Percentiles rank a stretch among this genome's conserved stretches.
These are phyloP conservation scores for Myopa testacea DNA, from an alignment of 2,888 invertebrate species.

Conservation along the genomic window DNA sequence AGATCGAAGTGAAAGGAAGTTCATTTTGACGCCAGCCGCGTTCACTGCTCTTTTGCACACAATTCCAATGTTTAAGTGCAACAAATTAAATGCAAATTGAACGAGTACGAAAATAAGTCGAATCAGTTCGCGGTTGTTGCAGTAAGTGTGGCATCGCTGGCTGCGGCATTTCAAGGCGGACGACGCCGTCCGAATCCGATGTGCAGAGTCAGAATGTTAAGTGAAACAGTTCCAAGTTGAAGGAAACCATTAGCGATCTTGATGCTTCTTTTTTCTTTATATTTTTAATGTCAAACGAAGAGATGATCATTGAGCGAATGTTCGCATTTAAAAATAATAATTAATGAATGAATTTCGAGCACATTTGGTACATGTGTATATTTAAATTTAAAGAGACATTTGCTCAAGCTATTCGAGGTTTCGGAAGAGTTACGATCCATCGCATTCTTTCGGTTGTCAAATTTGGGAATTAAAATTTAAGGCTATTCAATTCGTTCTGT, in stretches of 20 bases:
- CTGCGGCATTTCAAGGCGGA: neutral
- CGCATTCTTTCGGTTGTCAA: no score
- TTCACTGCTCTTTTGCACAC: neutral
- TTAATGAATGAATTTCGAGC: no score
- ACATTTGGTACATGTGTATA: no score
- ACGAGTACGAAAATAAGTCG: conserved; percentile 29
- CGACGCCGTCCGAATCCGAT: neutral
- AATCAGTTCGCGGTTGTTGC: neutral
- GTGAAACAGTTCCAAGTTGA: conserved; percentile 48
- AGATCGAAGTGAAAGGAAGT: conserved; percentile 40
- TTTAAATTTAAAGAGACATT: no score
- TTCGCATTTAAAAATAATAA: neutral
- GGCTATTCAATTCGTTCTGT: no score
- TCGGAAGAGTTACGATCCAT: no score
- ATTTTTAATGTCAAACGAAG: conserved; percentile 22
- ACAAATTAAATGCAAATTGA: conserved; percentile 32
- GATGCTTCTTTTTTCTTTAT: neutral
- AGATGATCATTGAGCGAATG: neutral
- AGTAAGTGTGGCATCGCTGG: conserved; percentile 12
- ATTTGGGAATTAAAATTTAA: no score
- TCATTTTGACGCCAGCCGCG: conserved; percentile 33
- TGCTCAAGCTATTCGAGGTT: neutral
- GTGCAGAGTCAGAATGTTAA: neutral
- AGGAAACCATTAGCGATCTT: conserved; percentile 51
- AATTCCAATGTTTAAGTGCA: conserved; percentile 20